These are phyloP conservation scores for Lepidurus arcticus DNA, from an alignment of 1,140 invertebrate species.

Conservation along the genomic window DNA sequence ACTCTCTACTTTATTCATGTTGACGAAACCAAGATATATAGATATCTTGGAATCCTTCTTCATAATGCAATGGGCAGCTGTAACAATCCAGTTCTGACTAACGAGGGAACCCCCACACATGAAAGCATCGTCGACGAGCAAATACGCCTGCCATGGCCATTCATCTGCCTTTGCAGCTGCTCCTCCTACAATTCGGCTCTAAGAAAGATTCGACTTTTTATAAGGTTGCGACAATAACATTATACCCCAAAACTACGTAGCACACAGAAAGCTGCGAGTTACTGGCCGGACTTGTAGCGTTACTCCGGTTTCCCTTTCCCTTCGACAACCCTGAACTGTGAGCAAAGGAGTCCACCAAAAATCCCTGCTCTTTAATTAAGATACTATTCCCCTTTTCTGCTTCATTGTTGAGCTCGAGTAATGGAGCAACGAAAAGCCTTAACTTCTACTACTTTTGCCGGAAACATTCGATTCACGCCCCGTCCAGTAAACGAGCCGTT, in stretches of 20 bases:
- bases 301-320: too few relatives aligned
- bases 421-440: too few relatives aligned
- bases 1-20: neutral
- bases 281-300: too few relatives aligned
- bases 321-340: too few relatives aligned
- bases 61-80: slow-evolving; percentile 45
- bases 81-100: slow-evolving; percentile 45
- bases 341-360: too few relatives aligned
- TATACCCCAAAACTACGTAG: neutral
- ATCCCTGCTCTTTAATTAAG: too few relatives aligned
- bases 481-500: neutral
- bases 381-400: too few relatives aligned
- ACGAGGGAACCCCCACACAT: slow-evolving; percentile 49
- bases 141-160: slow-evolving; percentile 31
- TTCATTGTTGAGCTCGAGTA: too few relatives aligned
- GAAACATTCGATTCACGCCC: too few relatives aligned
- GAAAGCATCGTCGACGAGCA: slow-evolving; percentile 34
- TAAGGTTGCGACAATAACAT: neutral
- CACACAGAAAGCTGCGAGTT: too few relatives aligned
- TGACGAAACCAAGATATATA: neutral
- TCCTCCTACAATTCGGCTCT: slow-evolving; percentile 33
- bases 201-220: neutral
- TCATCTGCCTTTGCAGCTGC: slow-evolving; percentile 9
- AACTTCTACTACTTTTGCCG: too few relatives aligned
- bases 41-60: neutral